A percentile compares a stretch with the other conserved stretches of the same genome.
phyloP scores from a whole-genome alignment of 37 sponge, comb jelly and placozoan species.

The Amphimedon queenslandica region DNA sequence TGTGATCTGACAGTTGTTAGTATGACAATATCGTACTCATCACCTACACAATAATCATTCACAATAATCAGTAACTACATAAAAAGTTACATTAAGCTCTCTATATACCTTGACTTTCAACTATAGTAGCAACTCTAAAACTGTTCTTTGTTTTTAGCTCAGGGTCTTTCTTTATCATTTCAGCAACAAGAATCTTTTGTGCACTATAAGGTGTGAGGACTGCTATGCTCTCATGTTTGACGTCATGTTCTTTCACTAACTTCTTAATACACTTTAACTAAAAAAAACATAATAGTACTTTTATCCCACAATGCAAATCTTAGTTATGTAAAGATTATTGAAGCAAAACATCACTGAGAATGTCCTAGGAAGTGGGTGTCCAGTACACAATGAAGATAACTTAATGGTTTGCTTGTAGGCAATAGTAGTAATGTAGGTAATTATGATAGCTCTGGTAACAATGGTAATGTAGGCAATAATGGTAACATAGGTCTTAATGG shows the following conservation, averaged over 20 bases:
- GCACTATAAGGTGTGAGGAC: constrained; percentile 20
- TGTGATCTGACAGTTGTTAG: constrained; percentile 66
- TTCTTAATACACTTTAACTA: background rate
- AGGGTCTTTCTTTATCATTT: too few relatives aligned
- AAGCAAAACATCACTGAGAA: too few relatives aligned
- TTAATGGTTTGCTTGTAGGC: too few relatives aligned
- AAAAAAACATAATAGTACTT: background rate
- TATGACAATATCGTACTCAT: constrained; percentile 73
- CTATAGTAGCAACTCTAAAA: constrained; percentile 10
- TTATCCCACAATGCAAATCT: background rate
- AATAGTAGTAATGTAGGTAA: too few relatives aligned
- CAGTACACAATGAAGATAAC: too few relatives aligned
- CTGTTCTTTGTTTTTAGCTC: background rate
- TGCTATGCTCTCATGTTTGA: background rate
- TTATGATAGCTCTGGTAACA: too few relatives aligned
- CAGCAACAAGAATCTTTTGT: constrained; percentile 9
- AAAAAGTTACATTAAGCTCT: background rate
- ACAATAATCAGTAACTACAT: constrained; percentile 54
- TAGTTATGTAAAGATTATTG: too few relatives aligned
- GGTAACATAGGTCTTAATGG: too few relatives aligned
- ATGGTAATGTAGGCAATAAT: too few relatives aligned
- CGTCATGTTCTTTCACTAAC: background rate
- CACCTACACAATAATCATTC: constrained; percentile 57
- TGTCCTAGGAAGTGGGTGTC: too few relatives aligned
- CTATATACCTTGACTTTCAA: constrained; percentile 37